Evolutionary conservation across 1,140 invertebrate genomes (phyloP).

Genomic region (Lucilia cuprina): DNA sequence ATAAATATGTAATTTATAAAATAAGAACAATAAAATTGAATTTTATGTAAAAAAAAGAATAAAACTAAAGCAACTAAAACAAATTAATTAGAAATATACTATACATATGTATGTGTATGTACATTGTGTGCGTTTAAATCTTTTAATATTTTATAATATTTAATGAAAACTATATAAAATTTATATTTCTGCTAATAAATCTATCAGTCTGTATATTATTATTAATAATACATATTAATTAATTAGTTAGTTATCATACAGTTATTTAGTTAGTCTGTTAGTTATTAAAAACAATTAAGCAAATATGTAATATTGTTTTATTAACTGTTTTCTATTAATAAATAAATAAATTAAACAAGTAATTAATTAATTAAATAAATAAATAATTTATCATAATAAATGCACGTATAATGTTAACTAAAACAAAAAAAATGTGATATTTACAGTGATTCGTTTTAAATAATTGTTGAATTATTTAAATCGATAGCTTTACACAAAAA

Average conservation of each 20-base stretch:
- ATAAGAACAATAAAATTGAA: conserved; percentile 37
- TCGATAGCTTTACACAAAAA: conserved; percentile 38
- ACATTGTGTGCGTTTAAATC: not conserved
- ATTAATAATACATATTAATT: not conserved
- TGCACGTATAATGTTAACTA: conserved; percentile 55
- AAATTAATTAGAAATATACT: not conserved
- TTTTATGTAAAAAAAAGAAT: conserved; percentile 26
- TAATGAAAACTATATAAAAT: too few species aligned
- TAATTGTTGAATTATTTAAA: conserved; percentile 40
- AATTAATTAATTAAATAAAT: conserved; percentile 44
- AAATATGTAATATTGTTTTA: not conserved
- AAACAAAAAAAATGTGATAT: conserved; percentile 59
- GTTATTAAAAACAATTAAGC: not conserved
- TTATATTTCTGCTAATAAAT: too few species aligned
- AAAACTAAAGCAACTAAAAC: not conserved
- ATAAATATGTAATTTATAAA: not conserved
- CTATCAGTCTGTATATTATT: too few species aligned
- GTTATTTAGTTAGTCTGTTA: not conserved
- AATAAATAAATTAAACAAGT: conserved; percentile 48
- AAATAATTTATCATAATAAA: conserved; percentile 26
- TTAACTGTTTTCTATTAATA: conserved; percentile 38
- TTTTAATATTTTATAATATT: too few species aligned
- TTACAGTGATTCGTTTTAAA: conserved; percentile 63
- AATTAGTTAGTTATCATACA: not conserved
- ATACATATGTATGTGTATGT: not conserved